Conservation (phyloP, 23 tunicate genomes). For the Phallusia fumigata region DNA sequence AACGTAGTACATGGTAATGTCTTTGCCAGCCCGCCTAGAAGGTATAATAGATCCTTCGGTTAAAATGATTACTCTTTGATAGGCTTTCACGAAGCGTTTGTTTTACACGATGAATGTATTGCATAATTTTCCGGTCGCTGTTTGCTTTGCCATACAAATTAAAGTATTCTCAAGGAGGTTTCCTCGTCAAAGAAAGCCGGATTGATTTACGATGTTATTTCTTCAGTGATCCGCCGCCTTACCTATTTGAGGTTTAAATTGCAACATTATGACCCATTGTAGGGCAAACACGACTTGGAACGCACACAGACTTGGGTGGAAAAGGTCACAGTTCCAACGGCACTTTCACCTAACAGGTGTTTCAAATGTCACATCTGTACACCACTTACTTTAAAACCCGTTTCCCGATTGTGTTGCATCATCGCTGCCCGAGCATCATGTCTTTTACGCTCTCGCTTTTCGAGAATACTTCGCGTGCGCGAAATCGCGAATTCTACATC, state of each 20-base stretch:
- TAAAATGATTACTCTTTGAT: background rate
- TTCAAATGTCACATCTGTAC: background rate
- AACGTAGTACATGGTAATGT: background rate
- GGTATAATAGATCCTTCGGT: background rate
- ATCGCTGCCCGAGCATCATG: conserved; percentile 71
- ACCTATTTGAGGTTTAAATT: conserved; percentile 10
- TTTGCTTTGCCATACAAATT: conserved; percentile 4
- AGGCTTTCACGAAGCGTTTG: background rate
- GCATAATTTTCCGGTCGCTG: background rate
- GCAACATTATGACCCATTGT: conserved; percentile 2
- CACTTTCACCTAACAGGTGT: background rate
- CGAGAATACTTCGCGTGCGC: conserved; percentile 54
- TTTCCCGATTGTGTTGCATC: conserved; percentile 79
- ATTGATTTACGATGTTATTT: conserved; percentile 7
- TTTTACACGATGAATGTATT: background rate
- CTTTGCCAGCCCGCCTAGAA: background rate
- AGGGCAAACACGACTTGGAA: background rate
- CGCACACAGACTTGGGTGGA: background rate
- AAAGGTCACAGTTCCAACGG: background rate
- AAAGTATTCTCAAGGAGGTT: conserved; percentile 5
- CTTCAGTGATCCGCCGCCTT: conserved; percentile 2
- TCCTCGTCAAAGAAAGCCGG: background rate
- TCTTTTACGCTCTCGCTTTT: conserved; percentile 49
- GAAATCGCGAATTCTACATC: conserved; percentile 62
- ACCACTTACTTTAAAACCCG: conserved; percentile 64